Percentiles rank a stretch among this genome's conserved stretches.
phyloP scores from a whole-genome alignment of 2,888 invertebrate species.

The Eristalis arbustorum region DNA sequence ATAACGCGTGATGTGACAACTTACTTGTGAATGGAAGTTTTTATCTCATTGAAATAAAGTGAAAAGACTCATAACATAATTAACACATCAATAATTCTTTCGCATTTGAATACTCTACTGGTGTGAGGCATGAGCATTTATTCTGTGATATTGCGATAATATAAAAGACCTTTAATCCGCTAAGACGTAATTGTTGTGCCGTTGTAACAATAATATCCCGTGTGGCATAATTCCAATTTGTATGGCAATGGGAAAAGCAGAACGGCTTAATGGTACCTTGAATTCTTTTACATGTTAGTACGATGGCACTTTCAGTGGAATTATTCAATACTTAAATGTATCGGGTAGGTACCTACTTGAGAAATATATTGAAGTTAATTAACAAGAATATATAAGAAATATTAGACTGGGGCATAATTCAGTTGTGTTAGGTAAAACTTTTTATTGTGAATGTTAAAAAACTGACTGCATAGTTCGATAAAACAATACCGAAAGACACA shows the following conservation, averaged over 20 bases:
- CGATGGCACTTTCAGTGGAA: background rate
- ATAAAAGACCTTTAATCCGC: conserved; percentile 46
- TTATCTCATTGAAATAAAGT: conserved; percentile 6
- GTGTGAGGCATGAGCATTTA: conserved; percentile 6
- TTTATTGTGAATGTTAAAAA: too few species aligned
- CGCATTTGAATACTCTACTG: background rate
- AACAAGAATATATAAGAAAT: too few species aligned
- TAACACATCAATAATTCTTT: conserved; percentile 38
- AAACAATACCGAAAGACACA: too few species aligned
- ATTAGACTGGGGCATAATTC: too few species aligned
- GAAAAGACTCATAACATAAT: conserved; percentile 5
- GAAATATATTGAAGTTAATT: too few species aligned
- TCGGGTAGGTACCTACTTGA: too few species aligned
- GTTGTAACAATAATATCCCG: conserved; percentile 58
- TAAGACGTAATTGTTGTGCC: conserved; percentile 66
- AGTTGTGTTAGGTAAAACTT: too few species aligned
- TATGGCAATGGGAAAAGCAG: background rate
- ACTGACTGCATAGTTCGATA: too few species aligned
- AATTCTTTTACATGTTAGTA: too few species aligned
- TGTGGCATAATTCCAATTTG: conserved; percentile 35
- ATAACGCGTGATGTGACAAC: background rate
- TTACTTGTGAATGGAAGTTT: background rate
- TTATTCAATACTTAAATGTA: background rate
- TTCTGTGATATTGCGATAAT: background rate
- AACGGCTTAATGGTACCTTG: conserved; percentile 1